Conservation (phyloP, 2,797 vertebrate species). For the Mormyrops attenuatus region DNA sequence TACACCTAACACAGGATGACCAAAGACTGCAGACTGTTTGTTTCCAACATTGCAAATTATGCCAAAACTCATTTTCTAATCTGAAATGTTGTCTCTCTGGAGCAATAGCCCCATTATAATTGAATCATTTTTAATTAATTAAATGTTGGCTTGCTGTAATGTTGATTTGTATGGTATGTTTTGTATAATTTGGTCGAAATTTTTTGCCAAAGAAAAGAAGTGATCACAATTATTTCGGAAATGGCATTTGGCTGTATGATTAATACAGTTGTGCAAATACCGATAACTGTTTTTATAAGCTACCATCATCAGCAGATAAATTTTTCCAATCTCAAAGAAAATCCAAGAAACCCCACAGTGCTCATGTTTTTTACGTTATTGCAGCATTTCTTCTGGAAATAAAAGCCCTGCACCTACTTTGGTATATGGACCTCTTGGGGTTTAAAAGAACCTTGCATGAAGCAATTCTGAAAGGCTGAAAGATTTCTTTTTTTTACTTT, state of each 20-base stretch:
- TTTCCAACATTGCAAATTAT: neutral
- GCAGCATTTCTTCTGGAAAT: neutral
- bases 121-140: neutral
- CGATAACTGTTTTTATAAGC: neutral
- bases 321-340: constrained; percentile 3
- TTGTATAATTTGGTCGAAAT: neutral
- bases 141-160: neutral
- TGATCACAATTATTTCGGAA: neutral
- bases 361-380: neutral
- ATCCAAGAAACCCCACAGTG: neutral
- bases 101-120: neutral
- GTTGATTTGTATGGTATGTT: neutral
- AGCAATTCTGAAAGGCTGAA: constrained; percentile 2
- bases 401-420: neutral
- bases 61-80: neutral
- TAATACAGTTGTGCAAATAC: neutral
- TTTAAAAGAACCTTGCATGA: constrained; percentile 1
- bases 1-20: neutral
- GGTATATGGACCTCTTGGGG: neutral
- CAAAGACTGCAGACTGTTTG: constrained; percentile 3
- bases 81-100: neutral
- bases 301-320: neutral
- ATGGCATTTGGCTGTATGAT: neutral
- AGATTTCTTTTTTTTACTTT: neutral
- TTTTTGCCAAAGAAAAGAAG: neutral